Evolutionary conservation across 2,888 invertebrate species (phyloP), one percentile per base, ranked within the genome.

Genomic region (Zaprionus bogoriensis): DNA sequence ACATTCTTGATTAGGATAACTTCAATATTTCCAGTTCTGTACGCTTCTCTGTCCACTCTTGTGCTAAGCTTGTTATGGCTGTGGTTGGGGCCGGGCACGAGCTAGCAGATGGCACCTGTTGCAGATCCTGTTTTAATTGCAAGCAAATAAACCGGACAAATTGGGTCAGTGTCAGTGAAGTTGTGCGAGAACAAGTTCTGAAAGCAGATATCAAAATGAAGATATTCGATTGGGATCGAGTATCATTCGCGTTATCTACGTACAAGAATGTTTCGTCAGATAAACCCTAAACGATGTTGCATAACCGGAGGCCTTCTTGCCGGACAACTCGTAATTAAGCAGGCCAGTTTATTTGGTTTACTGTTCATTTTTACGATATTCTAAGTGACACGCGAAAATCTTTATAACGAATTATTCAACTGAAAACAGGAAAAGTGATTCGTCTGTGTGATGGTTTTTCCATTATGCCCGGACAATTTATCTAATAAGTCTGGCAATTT

Each of bases 91-190:
- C 17, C 20, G n/a, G n/a, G n/a, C n/a, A n/a, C n/a, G n/a, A n/a
- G n/a, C n/a, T 20, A n/a, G 20, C 5, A 23, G 10, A 17, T 44
- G 44, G 27, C 12, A 44, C 44, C 22, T 23, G 44, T 12, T 44
- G 14, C 27, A n/a, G 27, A 44, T 44, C 44, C 44, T 23, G 44
- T 44, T 44, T 44, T 44, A 44, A 44, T 44, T 44, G 44, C 44
- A 12, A 10, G 27, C 44, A 25, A 23, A 25, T 44, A 44, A 44
- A 44, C 44, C 44, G 44, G 44, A 14, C 17, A 27, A 44, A 44
- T 44, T 44, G 27, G 44, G 44, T 44, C 44, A 44, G 22, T 44
- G 44, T 44, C 44, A 44, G 27, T 9, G 44, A 17, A 27, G 25
- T 9, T 44, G 27, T 27, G 6, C n/a, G 22, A 9, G 27, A 44